Conservation (phyloP, 2,797 vertebrate species). For the Crenuchus spilurus region DNA sequence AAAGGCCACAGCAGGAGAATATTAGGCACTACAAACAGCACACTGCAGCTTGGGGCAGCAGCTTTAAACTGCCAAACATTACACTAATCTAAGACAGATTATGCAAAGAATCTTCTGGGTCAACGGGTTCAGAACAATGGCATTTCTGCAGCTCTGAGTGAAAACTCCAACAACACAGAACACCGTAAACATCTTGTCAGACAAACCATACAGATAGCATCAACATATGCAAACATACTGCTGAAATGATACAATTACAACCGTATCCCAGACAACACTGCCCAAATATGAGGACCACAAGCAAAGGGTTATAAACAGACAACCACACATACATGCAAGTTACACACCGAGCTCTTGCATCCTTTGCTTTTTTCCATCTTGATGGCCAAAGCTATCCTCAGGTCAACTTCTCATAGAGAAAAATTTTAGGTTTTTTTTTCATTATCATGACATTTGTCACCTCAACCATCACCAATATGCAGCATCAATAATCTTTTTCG, state of each 20-base stretch:
- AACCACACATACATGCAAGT: conserved; percentile 1
- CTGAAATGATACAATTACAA: conserved; percentile 20
- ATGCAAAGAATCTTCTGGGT: neutral
- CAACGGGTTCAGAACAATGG: neutral
- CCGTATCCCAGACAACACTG: neutral
- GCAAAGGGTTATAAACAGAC: neutral
- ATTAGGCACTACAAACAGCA: neutral
- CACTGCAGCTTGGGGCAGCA: neutral
- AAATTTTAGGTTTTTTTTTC: no score
- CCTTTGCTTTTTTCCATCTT: no score
- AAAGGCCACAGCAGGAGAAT: neutral
- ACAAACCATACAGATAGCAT: conserved; percentile 3
- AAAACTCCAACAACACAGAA: neutral
- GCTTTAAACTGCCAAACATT: neutral
- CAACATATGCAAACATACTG: conserved; percentile 16
- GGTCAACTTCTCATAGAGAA: no score
- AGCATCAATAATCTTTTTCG: no score
- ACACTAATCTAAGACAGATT: neutral
- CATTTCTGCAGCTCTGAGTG: neutral
- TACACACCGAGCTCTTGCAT: no score
- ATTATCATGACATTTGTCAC: no score
- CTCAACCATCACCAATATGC: no score
- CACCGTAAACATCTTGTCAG: conserved; percentile 4
- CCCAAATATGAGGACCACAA: neutral
- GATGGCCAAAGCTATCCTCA: no score